phyloP scores from a whole-genome alignment of 2,797 vertebrate genomes.

The Triplophysa bombifrons region DNA sequence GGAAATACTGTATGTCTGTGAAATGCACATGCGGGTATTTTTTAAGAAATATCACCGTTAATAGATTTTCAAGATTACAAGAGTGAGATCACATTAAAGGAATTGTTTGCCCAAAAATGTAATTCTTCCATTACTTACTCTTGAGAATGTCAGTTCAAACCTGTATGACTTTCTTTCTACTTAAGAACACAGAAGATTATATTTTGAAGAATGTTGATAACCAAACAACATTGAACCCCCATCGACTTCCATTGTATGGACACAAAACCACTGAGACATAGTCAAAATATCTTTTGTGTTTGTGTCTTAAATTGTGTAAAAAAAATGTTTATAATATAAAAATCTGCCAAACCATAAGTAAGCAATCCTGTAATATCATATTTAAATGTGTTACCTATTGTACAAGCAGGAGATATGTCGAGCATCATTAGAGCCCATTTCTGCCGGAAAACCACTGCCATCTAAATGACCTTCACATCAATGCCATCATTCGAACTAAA shows the following conservation, averaged over 20 bases:
- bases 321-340: neutral
- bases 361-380: neutral
- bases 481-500: conserved; percentile 1
- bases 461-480: conserved; percentile 57
- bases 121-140: too few species aligned
- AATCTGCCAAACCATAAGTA: neutral
- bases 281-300: neutral
- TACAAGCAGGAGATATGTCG: conserved; percentile 77
- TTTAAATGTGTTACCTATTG: conserved; percentile 67
- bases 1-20: neutral
- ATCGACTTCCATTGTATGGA: too few species aligned
- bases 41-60: too few species aligned
- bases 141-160: too few species aligned
- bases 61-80: too few species aligned
- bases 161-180: too few species aligned
- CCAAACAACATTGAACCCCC: too few species aligned
- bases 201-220: too few species aligned
- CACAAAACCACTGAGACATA: too few species aligned
- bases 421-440: conserved; percentile 74
- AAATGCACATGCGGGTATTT: neutral
- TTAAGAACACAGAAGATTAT: too few species aligned
- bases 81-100: too few species aligned
- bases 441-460: conserved; percentile 72
- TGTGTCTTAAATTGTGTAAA: neutral
- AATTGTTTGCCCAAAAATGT: too few species aligned